Percentiles rank a stretch among this genome's conserved stretches.
Evolutionary conservation across 2,888 invertebrate species (phyloP).

Genomic region (Dryadula phaetusa): DNA sequence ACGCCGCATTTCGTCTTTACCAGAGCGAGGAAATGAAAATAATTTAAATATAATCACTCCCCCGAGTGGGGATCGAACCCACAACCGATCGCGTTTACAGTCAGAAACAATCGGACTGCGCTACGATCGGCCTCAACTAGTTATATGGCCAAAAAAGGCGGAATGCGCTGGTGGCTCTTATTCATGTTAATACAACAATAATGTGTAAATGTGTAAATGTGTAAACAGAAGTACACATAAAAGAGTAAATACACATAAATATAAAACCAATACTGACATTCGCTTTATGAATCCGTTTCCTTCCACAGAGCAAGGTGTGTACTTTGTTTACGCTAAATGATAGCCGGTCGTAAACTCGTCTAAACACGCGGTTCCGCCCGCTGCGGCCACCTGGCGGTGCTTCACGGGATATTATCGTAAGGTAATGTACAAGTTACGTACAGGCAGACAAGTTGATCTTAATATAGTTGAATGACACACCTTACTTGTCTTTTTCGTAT

Average conservation of each 20-base stretch:
- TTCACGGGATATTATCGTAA: conserved; percentile 19
- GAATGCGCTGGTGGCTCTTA: no score
- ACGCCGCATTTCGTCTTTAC: no score
- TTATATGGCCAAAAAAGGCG: no score
- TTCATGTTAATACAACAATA: no score
- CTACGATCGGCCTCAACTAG: no score
- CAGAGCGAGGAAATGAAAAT: no score
- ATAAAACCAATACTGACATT: conserved; percentile 7
- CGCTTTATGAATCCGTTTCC: conserved; percentile 14
- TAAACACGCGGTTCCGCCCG: conserved; percentile 76
- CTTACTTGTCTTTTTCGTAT: background rate
- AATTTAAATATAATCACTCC: no score
- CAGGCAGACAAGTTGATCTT: conserved; percentile 7
- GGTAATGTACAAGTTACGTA: conserved; percentile 17
- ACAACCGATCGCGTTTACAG: no score
- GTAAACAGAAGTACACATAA: no score
- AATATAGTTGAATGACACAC: conserved; percentile 24
- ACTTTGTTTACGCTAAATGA: conserved; percentile 44
- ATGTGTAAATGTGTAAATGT: no score
- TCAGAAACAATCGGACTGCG: no score
- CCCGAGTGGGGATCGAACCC: no score
- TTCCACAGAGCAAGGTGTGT: conserved; percentile 39
- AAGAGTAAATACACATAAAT: conserved; percentile 1
- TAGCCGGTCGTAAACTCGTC: conserved; percentile 60
- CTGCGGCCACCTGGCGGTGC: conserved; percentile 67